These are phyloP conservation scores for Pilophorus perplexus DNA, from an alignment of 2,888 invertebrate species.

Conservation along the genomic window DNA sequence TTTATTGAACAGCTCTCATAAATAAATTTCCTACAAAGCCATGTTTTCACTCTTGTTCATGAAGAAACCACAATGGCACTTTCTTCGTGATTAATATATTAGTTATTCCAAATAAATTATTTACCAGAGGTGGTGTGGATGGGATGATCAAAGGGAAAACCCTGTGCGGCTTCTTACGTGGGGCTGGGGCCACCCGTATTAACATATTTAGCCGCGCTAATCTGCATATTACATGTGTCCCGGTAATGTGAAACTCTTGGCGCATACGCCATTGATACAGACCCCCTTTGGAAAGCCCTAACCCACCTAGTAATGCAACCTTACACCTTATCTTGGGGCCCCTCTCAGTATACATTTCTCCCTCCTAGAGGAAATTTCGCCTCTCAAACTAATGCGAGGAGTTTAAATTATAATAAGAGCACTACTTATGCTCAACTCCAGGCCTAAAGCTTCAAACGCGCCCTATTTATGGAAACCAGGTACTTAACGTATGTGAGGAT, in stretches of 20 bases:
- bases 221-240: slow-evolving; percentile 40
- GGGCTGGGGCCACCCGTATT: background rate
- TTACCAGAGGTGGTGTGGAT: background rate
- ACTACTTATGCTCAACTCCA: slow-evolving; percentile 5
- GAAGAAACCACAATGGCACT: background rate
- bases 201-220: slow-evolving; percentile 37
- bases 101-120: slow-evolving; percentile 15
- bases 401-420: slow-evolving; percentile 38
- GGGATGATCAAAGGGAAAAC: slow-evolving; percentile 35
- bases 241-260: slow-evolving; percentile 30
- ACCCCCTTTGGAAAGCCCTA: background rate
- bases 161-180: slow-evolving; percentile 23
- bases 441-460: slow-evolving; percentile 2
- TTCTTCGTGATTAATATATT: slow-evolving; percentile 1
- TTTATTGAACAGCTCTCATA: no score
- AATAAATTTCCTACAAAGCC: no score
- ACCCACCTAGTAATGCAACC: slow-evolving; percentile 16
- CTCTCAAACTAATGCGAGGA: slow-evolving; percentile 29
- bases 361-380: slow-evolving; percentile 18
- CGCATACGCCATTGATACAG: slow-evolving; percentile 15
- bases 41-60: no score
- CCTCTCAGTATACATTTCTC: background rate
- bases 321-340: no score
- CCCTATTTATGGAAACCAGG: slow-evolving; percentile 14
- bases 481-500: slow-evolving; percentile 8